Evolutionary conservation across 37 sponge, comb jelly and placozoan genomes (phyloP).

Genomic region (Mnemiopsis leidyi): DNA sequence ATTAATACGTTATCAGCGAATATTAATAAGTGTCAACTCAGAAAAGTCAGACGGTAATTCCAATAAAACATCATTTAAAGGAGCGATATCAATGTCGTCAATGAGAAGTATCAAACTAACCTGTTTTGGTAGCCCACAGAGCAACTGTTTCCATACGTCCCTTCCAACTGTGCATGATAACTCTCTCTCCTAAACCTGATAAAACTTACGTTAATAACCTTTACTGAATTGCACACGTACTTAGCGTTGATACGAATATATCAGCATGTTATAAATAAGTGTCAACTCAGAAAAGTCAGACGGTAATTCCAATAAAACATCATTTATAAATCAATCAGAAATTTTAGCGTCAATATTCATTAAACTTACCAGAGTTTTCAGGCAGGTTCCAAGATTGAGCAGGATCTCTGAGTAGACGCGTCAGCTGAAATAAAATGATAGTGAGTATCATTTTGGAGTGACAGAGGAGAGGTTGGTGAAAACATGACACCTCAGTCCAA

Average conservation of each 20-base stretch:
- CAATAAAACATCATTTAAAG: constrained; percentile 55
- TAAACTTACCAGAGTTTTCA: background rate
- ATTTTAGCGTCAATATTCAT: background rate
- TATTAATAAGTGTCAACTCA: constrained; percentile 65
- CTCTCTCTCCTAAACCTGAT: no score
- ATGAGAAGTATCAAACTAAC: no score
- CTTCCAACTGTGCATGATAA: no score
- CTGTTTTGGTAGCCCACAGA: no score
- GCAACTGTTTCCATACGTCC: no score
- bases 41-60: constrained; percentile 60
- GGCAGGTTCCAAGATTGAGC: no score
- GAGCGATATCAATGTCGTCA: no score
- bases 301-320: constrained; percentile 65
- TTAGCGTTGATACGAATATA: background rate
- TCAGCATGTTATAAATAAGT: background rate
- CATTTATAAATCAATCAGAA: background rate
- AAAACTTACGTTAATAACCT: no score
- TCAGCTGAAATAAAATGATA: no score
- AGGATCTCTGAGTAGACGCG: no score
- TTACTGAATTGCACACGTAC: background rate
- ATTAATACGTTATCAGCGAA: no score
- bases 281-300: constrained; percentile 64
- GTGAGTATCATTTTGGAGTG: no score
- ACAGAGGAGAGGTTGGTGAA: background rate
- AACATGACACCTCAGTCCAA: constrained; percentile 40